Conservation (phyloP, 2,113 vertebrate species). For the Entelurus aequoreus region DNA sequence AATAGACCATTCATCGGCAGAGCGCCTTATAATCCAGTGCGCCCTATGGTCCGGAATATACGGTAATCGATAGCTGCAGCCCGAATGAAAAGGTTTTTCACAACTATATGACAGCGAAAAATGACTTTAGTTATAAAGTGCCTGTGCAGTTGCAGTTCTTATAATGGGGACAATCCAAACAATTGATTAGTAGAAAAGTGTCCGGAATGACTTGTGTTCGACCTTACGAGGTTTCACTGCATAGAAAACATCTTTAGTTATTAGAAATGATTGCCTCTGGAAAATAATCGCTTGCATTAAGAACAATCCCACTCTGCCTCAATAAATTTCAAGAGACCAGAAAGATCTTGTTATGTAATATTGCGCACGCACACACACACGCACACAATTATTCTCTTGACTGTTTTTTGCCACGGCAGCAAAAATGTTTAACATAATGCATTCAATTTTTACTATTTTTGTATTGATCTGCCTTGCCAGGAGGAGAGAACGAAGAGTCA, state of each 20-base stretch:
- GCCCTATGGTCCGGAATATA: too few species aligned
- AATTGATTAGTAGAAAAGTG: too few species aligned
- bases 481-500: conserved; percentile 1
- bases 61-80: too few species aligned
- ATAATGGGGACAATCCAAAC: too few species aligned
- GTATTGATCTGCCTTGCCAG: conserved; percentile 38
- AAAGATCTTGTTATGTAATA: conserved; percentile 36
- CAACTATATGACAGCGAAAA: too few species aligned
- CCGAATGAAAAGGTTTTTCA: too few species aligned
- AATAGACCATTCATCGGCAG: too few species aligned
- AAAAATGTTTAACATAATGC: conserved; percentile 26
- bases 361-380: neutral
- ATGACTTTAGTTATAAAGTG: too few species aligned
- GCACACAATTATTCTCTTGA: conserved; percentile 12
- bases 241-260: neutral
- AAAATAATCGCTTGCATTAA: neutral
- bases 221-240: too few species aligned
- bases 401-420: conserved; percentile 19
- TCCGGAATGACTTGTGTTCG: too few species aligned
- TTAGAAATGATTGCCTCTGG: neutral
- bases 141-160: too few species aligned
- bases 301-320: neutral
- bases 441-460: conserved; percentile 30
- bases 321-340: neutral
- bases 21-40: too few species aligned